A percentile compares a stretch with the other conserved stretches of the same genome.
phyloP scores from a whole-genome alignment of 1,140 invertebrate species.

The Pachypeltis micranthus region DNA sequence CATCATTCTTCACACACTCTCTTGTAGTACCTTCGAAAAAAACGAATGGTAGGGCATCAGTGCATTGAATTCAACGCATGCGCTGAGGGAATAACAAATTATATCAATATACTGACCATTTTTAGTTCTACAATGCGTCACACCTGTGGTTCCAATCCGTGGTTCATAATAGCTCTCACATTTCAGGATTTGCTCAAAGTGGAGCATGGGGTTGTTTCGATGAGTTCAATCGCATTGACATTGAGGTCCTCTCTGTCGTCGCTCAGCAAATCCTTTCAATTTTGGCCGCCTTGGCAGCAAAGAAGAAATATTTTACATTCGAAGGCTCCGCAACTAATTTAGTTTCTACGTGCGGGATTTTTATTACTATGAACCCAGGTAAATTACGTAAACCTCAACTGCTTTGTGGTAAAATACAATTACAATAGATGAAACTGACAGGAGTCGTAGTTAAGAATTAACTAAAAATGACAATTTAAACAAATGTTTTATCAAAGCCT shows the following conservation, averaged over 20 bases:
- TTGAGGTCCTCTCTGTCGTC: constrained; percentile 80
- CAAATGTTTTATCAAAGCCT: background rate
- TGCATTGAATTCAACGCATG: too few species aligned
- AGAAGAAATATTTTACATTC: constrained; percentile 57
- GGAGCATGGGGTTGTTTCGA: constrained; percentile 83
- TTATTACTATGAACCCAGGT: constrained; percentile 85
- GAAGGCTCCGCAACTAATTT: constrained; percentile 64
- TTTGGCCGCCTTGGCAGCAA: constrained; percentile 52
- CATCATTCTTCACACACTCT: too few species aligned
- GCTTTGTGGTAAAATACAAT: too few species aligned
- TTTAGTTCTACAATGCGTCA: too few species aligned
- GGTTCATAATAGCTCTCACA: background rate
- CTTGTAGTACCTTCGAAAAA: too few species aligned
- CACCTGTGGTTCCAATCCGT: too few species aligned
- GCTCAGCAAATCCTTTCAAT: constrained; percentile 69
- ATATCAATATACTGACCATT: too few species aligned
- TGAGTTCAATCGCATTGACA: constrained; percentile 82
- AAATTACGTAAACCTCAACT: background rate
- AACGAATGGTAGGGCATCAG: too few species aligned
- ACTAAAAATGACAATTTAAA: too few species aligned
- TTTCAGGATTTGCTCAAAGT: constrained; percentile 53
- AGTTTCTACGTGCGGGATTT: constrained; percentile 65
- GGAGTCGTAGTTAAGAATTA: too few species aligned
- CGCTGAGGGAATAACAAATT: too few species aligned
- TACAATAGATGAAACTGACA: too few species aligned